These are phyloP conservation scores for Belgica antarctica DNA, from an alignment of 2,888 invertebrate species.

Conservation along the genomic window DNA sequence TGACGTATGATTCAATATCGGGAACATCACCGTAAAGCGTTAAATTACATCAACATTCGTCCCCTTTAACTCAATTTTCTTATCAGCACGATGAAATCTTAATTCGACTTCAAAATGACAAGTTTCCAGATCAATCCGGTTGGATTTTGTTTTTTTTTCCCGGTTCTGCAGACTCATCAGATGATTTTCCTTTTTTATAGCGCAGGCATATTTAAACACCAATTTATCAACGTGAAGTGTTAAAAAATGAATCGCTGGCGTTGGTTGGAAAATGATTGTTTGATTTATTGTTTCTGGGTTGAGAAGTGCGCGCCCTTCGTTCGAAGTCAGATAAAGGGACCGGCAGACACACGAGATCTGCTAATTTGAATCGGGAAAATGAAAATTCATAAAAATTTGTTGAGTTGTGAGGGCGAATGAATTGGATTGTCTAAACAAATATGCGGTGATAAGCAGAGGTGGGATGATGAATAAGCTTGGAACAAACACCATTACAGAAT, in stretches of 20 bases:
- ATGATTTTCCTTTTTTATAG: constrained; percentile 16
- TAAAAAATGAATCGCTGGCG: constrained; percentile 29
- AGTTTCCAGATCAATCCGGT: constrained; percentile 25
- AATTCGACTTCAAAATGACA: constrained; percentile 42
- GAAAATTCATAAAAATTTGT: neutral
- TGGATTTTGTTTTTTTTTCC: neutral
- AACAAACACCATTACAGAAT: constrained; percentile 20
- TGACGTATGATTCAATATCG: constrained; percentile 38
- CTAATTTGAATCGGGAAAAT: constrained; percentile 19
- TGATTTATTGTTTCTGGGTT: constrained; percentile 38
- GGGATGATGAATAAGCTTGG: neutral
- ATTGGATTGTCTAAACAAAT: constrained; percentile 7
- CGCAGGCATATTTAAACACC: constrained; percentile 21
- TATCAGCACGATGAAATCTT: constrained; percentile 37
- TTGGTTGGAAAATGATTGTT: constrained; percentile 33
- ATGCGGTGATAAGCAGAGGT: neutral
- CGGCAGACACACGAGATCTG: neutral
- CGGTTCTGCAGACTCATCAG: constrained; percentile 35
- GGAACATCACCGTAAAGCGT: constrained; percentile 34
- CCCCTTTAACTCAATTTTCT: constrained; percentile 2
- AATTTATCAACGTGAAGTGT: constrained; percentile 28
- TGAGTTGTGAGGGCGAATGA: neutral
- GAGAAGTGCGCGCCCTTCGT: constrained; percentile 12
- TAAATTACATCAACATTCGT: constrained; percentile 41
- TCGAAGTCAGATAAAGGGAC: constrained; percentile 19